These are phyloP conservation scores for Coelopa frigida DNA, from an alignment of 1,140 invertebrate genomes.

Conservation along the genomic window DNA sequence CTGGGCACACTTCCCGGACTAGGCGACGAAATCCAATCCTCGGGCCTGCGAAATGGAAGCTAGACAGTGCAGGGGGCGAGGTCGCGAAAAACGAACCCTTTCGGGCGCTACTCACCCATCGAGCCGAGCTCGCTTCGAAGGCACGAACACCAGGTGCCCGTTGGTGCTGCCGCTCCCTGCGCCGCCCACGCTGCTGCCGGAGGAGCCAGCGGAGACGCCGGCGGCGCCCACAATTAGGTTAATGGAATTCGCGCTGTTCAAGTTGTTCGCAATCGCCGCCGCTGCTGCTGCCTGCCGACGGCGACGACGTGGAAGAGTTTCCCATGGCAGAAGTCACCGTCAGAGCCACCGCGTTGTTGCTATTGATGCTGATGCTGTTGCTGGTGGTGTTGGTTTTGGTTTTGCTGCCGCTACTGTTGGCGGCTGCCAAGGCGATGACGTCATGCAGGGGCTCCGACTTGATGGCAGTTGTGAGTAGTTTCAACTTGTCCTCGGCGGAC, in stretches of 20 bases:
- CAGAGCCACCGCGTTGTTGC: neutral
- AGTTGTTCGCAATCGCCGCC: slow-evolving; percentile 3
- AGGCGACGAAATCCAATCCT: slow-evolving; percentile 56
- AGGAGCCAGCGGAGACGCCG: slow-evolving; percentile 3
- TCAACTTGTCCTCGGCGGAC: slow-evolving; percentile 31
- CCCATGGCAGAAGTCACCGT: neutral
- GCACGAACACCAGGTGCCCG: slow-evolving; percentile 30
- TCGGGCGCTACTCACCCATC: slow-evolving; percentile 36
- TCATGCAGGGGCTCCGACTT: slow-evolving; percentile 41
- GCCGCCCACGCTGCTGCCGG: slow-evolving; percentile 13
- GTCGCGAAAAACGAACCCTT: neutral
- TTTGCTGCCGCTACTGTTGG: slow-evolving; percentile 11
- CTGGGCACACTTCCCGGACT: slow-evolving; percentile 53
- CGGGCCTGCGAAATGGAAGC: slow-evolving; percentile 38
- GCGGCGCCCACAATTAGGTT: slow-evolving; percentile 9
- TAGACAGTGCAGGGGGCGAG: too few species aligned
- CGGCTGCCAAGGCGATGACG: slow-evolving; percentile 24
- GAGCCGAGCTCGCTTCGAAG: slow-evolving; percentile 32
- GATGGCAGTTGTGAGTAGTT: slow-evolving; percentile 35
- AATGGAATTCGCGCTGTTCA: slow-evolving; percentile 8
- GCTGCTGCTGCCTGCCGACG: slow-evolving; percentile 8
- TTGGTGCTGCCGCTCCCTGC: slow-evolving; percentile 15
- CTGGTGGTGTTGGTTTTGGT: slow-evolving; percentile 12
- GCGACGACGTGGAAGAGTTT: too few species aligned
- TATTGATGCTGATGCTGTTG: slow-evolving; percentile 13